Base-by-base conservation (phyloP, 2,113 vertebrate genomes). In the Ptilorrhoa leucosticta region DNA sequence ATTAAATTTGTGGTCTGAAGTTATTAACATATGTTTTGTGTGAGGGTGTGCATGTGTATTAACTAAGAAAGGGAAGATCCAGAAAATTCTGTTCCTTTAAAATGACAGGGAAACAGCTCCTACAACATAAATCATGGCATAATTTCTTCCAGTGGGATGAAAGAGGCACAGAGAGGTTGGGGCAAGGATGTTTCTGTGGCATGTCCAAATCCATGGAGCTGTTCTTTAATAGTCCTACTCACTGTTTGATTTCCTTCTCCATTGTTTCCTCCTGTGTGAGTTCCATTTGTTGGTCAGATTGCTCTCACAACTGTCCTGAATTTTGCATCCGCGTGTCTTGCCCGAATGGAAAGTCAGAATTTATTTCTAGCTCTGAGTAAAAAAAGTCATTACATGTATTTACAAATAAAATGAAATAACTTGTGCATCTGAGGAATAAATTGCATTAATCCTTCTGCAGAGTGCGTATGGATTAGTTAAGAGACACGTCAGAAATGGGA, bases 1-100 rank as follows among this genome's bases (percentile, higher is more conserved):
- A 97, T 98, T 97, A 97, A 98, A 98, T 98, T 97, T 97, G 95
- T 94, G 93, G 93, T 96, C 95, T 97, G 94, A 94, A 97, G 90
- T 97, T 98, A 97, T 98, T 98, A 98, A 94, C 97, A 97, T 97
- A 92, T 72, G 93, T 94, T 95, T 93, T 88, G 71, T 85, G 92
- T 75, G 93, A 88, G 79, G 47, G 57, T 71, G 87, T 92, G 95
- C 80, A 54, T 90, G 88, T 91, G 89, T 87, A 69, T 80, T 94
- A 87, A 91, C 87, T 75, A 92, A 81, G 87, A 72, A 83, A 91
- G 44, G 87, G 87, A 96, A 93, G 65, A 85, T 94, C 72, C 69
- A 84, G 92, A 92, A 94, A 92, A 96, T 89, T 95, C 94, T 44
- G 13, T 90, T 78, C 94, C 90, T 81, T 89, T 90, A 31, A 82